phyloP scores from a whole-genome alignment of 1,140 invertebrate species.

The Bombyx mori region ASM3026992v2 NC_085131.1:6265001-6265500 shows the following conservation, averaged over 20 bases:
- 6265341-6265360: slow-evolving; percentile 37
- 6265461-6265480: slow-evolving; percentile 5
- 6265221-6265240: slow-evolving; percentile 28
- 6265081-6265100: too few species aligned
- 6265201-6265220: not conserved
- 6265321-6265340: slow-evolving; percentile 32
- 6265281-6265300: slow-evolving; percentile 40
- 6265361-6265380: slow-evolving; percentile 44
- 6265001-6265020: too few species aligned
- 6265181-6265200: too few species aligned
- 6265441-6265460: not conserved
- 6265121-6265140: too few species aligned
- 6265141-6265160: too few species aligned
- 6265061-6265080: too few species aligned
- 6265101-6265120: too few species aligned
- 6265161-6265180: too few species aligned
- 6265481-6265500: slow-evolving; percentile 2
- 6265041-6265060: too few species aligned
- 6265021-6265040: too few species aligned
- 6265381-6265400: slow-evolving; percentile 29
- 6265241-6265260: slow-evolving; percentile 30
- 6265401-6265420: slow-evolving; percentile 16
- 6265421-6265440: slow-evolving; percentile 6
- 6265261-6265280: slow-evolving; percentile 49
- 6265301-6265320: slow-evolving; percentile 28